These are phyloP conservation scores for Platyscapa corneri DNA, from an alignment of 1,140 invertebrate genomes.

Conservation along the genomic window DNA sequence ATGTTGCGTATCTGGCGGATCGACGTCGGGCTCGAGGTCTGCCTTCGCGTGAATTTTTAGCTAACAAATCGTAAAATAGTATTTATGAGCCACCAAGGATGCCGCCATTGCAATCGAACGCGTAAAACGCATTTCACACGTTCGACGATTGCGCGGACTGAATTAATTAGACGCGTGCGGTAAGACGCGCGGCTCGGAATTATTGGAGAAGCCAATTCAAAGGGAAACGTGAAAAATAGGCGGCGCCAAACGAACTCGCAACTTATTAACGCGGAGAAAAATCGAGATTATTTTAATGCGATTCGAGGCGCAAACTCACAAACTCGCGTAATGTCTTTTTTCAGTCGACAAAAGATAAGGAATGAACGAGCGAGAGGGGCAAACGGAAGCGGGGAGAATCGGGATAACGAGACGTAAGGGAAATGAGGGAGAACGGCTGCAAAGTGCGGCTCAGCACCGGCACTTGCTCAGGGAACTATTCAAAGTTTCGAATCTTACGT, in stretches of 20 bases:
- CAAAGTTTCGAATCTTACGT: slow-evolving; percentile 69
- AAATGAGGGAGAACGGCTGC: slow-evolving; percentile 55
- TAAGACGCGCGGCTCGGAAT: too few relatives aligned
- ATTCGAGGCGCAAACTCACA: background rate
- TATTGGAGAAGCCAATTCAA: too few relatives aligned
- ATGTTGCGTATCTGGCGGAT: too few relatives aligned
- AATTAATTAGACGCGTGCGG: too few relatives aligned
- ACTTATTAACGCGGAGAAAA: slow-evolving; percentile 7
- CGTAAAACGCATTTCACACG: too few relatives aligned
- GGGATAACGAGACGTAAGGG: slow-evolving; percentile 51
- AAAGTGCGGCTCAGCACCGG: slow-evolving; percentile 39
- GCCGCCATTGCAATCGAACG: too few relatives aligned
- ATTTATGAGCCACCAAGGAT: too few relatives aligned
- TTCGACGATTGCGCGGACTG: too few relatives aligned
- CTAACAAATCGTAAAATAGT: too few relatives aligned
- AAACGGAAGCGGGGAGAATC: background rate
- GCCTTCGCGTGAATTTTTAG: too few relatives aligned
- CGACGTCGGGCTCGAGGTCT: too few relatives aligned
- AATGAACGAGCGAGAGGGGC: background rate
- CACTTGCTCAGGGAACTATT: slow-evolving; percentile 60
- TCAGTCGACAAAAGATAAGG: background rate
- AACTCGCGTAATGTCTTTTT: background rate
- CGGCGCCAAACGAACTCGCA: background rate
- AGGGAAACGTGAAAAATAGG: too few relatives aligned
- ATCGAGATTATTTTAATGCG: background rate